Base-by-base conservation (phyloP, 2,797 vertebrate species). In the Sebastolobus altivelis region DNA sequence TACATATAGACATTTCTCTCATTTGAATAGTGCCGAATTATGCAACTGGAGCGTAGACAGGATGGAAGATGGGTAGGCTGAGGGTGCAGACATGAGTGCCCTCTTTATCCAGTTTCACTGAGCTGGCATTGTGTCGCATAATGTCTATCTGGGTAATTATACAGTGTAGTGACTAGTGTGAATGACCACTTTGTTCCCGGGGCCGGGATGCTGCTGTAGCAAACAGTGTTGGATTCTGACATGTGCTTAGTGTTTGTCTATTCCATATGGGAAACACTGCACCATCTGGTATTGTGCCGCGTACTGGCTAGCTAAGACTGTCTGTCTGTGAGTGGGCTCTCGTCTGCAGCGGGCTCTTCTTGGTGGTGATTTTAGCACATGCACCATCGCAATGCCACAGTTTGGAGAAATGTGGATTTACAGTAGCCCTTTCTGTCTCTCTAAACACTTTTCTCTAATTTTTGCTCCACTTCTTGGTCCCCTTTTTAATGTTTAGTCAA, bases 51-150 rank as follows among this genome's bases (percentile, higher is more conserved):
- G 88, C 76, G 66, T 74, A 89, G 84, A 88, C 69, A 55, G 85
- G 69, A 88, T 88, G 87, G 92, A 93, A 92, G 88, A 93, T 87
- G 84, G 84, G 79, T 80, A 79, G 81, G 87, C 81, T 87, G 84
- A 95, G 88, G 92, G 93, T 95, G 85, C 92, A 94, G 95, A 95
- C 95, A 97, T 96, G 97, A 98, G 96, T 95, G 95, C 95, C 95
- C 96, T 96, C 95, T 98, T 98, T 97, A 97, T 98, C 94, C 94
- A 93, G 93, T 95, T 88, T 96, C 87, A 97, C 96, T 98, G 97
- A 96, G 96, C 95, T 96, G 95, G 96, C 97, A 97, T 97, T 98
- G 97, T 98, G 96, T 96, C 95, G 95, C 94, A 94, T 95, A 96
- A 90, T 94, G 92, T 94, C 91, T 93, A 95, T 96, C 96, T 97